These are phyloP conservation scores for Anthopleura sola DNA, from an alignment of 64 coral and sea anemone genomes.

Conservation along the genomic window DNA sequence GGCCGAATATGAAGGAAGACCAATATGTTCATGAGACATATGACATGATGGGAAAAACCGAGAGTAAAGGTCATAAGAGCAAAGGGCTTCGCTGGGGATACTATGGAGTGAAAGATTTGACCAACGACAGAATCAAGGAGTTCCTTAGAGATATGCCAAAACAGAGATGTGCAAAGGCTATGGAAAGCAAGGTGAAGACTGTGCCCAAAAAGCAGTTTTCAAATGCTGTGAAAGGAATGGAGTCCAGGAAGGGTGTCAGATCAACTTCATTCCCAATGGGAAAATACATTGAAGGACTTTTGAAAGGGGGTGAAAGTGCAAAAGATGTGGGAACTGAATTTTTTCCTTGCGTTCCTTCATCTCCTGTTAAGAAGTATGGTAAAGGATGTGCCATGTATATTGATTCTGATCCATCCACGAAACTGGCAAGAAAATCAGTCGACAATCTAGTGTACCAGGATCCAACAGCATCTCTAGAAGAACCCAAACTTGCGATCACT, in stretches of 20 bases:
- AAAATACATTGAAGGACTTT: neutral
- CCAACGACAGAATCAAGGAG: neutral
- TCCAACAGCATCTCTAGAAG: neutral
- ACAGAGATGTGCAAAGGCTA: neutral
- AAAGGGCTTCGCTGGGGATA: conserved; percentile 23
- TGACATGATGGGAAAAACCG: neutral
- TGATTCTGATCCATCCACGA: neutral
- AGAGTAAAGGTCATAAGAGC: conserved; percentile 8
- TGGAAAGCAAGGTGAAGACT: neutral
- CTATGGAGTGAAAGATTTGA: neutral
- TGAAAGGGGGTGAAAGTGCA: neutral
- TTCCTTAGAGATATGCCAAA: neutral
- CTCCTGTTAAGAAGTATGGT: conserved; percentile 6
- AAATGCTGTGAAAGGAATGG: neutral
- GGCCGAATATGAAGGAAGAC: conserved; percentile 8
- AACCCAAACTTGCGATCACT: neutral
- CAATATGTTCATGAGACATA: neutral
- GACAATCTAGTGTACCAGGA: neutral
- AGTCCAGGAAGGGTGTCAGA: neutral
- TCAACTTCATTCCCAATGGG: neutral
- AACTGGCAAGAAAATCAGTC: neutral
- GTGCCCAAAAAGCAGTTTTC: neutral
- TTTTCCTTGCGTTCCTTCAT: neutral
- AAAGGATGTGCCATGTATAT: neutral
- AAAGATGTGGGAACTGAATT: neutral